Evolutionary conservation across 2,888 invertebrate species (phyloP), one percentile per base, ranked within the genome.

Genomic region (Notocelia uddmanniana): DNA sequence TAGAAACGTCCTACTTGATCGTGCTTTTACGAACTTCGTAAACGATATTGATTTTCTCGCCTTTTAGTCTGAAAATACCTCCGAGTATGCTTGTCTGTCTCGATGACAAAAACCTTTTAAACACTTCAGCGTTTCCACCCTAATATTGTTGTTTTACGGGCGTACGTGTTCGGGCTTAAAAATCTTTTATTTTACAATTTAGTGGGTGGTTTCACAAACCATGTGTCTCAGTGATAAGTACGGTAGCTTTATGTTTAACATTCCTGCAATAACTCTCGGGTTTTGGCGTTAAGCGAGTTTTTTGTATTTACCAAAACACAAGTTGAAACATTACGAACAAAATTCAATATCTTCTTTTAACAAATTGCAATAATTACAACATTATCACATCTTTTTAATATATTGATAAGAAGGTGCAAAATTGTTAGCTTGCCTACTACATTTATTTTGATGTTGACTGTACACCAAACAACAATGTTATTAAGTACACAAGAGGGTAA

Each of bases 21-120:
- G 81, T 79, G 78, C 83, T 85, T 83, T 85, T 83, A 79, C 80
- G 76, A 82, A 83, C 77, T 84, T 79, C 78, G 80, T 82, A 81
- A 84, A 78, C 77, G 80, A 80, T 86, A 86, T 85, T 82, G 86
- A 86, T 85, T 85, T 80, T 83, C 75, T 73, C 70, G 55, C 67
- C 63, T 70, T 70, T 69, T 66, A 64, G 62, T 69, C 59, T 59
- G 52, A 48, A 66, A 59, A 66, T 50, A 69, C 69, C 64, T 66
- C 54, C 31, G 69, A 64, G 68, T 60, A 68, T 66, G 64, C 60
- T 66, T 69, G 68, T 69, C 68, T 57, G 73, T 72, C 73, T 74
- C 69, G 68, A 67, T 69, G 52, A 48, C 63, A 67, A 71, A 75
- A 76, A 74, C 67, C 72, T 72, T 72, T 74, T 74, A 73, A 74